Evolutionary conservation across 1,140 invertebrate genomes (phyloP), one percentile per base, ranked within the genome.

Genomic region (Mercenaria mercenaria): DNA sequence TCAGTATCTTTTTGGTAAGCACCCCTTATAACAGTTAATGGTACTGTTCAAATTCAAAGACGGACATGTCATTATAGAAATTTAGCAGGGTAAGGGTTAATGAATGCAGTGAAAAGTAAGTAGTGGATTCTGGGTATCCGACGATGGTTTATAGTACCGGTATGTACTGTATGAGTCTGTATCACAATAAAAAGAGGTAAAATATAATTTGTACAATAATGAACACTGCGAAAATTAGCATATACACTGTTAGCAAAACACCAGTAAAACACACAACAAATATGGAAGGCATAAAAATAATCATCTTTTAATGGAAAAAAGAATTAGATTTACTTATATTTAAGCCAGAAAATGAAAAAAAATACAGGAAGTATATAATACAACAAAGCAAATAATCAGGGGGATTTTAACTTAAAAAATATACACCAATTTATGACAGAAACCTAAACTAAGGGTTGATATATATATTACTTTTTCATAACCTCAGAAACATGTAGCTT

Each of bases 241-340:
- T 41, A n/a, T 67, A 82, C 37, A 82, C 52, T 82, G 80, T 82
- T 82, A 82, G 80, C 80, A 82, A 82, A 82, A 82, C 56, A 82
- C 50, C 80, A 82, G 47, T 37, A 82, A 61, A 82, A 79, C 43
- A 26, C 67, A 79, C 76, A 76, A 79, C 43, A 79, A 59, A 79
- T 13, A 52, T 47, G 0, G 13, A 50, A 76, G 41, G n/a, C 39
- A 76, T 50, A 50, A 50, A 50, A n/a, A 26, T 47, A 26, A 50
- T 1, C 39, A 47, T 18, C 20, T 3, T 10, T n/a, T 1, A 37
- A 72, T 72, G 3, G 18, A 72, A 41, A 64, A 29, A 26, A 29
- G 52, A 59, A 23, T 15, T 4, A 6, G 20, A 23, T 56, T n/a
- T 23, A 56, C 52, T 56, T 29, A 64, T 26, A 64, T 47, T 15